Percentiles rank a stretch among this genome's conserved stretches.
Evolutionary conservation across 2,888 invertebrate genomes (phyloP).

Genomic region (Arrhopalites spinosus): DNA sequence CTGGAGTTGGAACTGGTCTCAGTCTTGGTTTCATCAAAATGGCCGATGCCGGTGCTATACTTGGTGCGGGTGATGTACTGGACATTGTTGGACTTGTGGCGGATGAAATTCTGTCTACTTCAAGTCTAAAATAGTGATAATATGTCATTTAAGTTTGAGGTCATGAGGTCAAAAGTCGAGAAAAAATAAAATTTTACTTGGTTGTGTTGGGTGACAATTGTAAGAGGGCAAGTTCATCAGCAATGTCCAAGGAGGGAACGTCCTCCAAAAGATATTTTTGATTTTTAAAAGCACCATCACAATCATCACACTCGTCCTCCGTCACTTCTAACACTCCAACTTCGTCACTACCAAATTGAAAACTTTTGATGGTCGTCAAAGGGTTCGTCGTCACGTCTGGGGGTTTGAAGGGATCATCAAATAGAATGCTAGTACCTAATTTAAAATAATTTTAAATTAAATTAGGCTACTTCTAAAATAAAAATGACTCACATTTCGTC

Average conservation of each 20-base stretch:
- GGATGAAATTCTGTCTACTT: too few species aligned
- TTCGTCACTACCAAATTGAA: background rate
- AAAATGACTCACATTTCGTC: conserved; percentile 27
- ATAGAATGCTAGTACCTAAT: conserved; percentile 48
- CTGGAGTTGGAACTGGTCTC: background rate
- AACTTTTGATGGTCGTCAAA: background rate
- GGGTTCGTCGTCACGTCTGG: conserved; percentile 33
- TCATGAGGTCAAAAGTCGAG: too few species aligned
- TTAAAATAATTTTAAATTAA: background rate
- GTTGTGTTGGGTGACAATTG: background rate
- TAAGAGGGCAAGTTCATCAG: background rate
- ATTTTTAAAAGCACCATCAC: conserved; percentile 19
- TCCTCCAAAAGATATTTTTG: conserved; percentile 1
- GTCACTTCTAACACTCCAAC: background rate
- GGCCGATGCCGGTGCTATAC: background rate
- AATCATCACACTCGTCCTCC: conserved; percentile 25
- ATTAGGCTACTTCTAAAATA: background rate
- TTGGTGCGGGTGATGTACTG: background rate
- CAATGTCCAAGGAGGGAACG: background rate
- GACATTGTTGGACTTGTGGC: background rate
- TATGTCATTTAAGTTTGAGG: too few species aligned
- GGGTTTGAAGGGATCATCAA: conserved; percentile 55
- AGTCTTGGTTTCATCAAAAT: background rate
- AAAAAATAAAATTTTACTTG: background rate
- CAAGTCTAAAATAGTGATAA: too few species aligned